A percentile compares a stretch with the other conserved stretches of the same genome.
These are phyloP conservation scores for Coronaproctus castanopsis DNA, from an alignment of 2,888 invertebrate species.

Conservation along the genomic window DNA sequence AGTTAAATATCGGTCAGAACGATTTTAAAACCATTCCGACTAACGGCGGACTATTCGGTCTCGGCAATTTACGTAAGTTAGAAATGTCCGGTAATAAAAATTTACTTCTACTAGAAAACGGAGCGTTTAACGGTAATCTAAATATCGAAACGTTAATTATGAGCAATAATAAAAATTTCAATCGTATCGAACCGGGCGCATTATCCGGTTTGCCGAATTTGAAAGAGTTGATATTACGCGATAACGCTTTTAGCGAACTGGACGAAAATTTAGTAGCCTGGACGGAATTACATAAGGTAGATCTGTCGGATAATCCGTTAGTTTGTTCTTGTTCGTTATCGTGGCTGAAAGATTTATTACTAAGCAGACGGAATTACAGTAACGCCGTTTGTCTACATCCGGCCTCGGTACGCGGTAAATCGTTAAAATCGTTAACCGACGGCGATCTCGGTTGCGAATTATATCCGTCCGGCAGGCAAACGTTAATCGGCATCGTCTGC, in stretches of 20 bases:
- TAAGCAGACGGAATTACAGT: constrained; percentile 43
- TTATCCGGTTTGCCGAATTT: constrained; percentile 59
- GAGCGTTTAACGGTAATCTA: constrained; percentile 56
- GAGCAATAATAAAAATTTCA: constrained; percentile 54
- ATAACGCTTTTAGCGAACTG: constrained; percentile 53
- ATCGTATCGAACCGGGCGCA: constrained; percentile 51
- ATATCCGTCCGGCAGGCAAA: constrained; percentile 56
- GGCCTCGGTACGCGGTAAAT: constrained; percentile 45
- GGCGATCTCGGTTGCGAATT: constrained; percentile 65
- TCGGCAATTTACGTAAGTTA: constrained; percentile 51
- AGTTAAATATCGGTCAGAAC: constrained; percentile 63
- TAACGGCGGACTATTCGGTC: constrained; percentile 50
- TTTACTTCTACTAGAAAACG: constrained; percentile 49
- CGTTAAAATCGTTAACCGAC: constrained; percentile 43
- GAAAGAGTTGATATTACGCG: constrained; percentile 50
- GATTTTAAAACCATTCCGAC: constrained; percentile 47
- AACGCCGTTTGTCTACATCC: constrained; percentile 51
- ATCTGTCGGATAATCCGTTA: constrained; percentile 63
- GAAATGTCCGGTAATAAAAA: constrained; percentile 60
- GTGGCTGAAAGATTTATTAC: constrained; percentile 54
- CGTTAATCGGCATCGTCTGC: constrained; percentile 53
- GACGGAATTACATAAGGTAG: constrained; percentile 50
- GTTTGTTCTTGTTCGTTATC: constrained; percentile 58
- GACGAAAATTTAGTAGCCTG: constrained; percentile 63
- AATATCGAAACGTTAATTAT: constrained; percentile 58